Evolutionary conservation across 2,113 vertebrate species (phyloP).

Genomic region (Mormoops blainvillei): DNA sequence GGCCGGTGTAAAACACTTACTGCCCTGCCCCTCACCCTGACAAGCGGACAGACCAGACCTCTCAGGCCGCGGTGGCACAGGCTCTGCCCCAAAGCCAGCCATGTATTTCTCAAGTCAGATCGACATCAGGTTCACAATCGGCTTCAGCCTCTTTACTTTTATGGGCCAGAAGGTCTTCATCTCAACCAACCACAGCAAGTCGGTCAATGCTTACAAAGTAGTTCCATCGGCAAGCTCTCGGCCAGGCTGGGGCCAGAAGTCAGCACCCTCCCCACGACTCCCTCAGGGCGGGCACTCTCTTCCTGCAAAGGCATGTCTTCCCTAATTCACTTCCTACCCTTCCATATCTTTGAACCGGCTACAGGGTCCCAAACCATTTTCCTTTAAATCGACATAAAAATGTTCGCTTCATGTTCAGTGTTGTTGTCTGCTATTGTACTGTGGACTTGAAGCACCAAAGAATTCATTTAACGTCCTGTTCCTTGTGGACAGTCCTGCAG

Average conservation of each 20-base stretch:
- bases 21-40: not conserved
- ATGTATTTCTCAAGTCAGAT: not conserved
- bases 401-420: not conserved
- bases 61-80: not conserved
- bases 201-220: not conserved
- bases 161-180: not conserved
- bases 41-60: not conserved
- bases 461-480: not conserved
- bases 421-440: not conserved
- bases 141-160: not conserved
- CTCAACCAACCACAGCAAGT: not conserved
- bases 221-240: not conserved
- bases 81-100: not conserved
- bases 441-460: not conserved
- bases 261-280: not conserved
- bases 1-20: not conserved
- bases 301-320: not conserved
- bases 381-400: not conserved
- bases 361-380: not conserved
- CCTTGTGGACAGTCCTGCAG: not conserved
- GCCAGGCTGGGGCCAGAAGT: not conserved
- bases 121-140: not conserved
- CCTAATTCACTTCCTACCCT: not conserved
- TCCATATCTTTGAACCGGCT: not conserved
- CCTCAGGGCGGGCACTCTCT: not conserved